Conservation (phyloP, 2,888 invertebrate species). For the Shargacucullia verbasci region DNA sequence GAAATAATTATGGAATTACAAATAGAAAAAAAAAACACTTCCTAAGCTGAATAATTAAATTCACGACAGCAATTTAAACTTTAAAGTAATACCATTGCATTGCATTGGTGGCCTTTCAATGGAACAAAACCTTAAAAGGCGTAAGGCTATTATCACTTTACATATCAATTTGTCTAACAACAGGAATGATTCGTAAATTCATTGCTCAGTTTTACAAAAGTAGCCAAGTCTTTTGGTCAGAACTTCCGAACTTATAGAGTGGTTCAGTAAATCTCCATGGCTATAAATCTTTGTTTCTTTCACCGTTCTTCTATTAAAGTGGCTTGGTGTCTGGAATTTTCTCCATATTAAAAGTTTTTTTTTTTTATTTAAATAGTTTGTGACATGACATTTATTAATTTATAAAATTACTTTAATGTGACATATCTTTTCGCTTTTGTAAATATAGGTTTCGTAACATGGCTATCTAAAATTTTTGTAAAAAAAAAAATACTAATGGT, state of each 20-base stretch:
- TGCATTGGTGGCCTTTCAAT: constrained; percentile 6
- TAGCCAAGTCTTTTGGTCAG: constrained; percentile 5
- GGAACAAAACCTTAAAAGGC: constrained; percentile 4
- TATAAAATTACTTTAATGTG: constrained; percentile 42
- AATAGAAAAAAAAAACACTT: no score
- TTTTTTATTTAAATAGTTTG: constrained; percentile 43
- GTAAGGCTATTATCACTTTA: constrained; percentile 20
- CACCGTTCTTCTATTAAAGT: constrained; percentile 42
- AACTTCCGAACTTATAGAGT: neutral
- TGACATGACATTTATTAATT: constrained; percentile 47
- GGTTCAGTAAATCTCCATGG: constrained; percentile 17
- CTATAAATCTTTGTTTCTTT: constrained; percentile 21
- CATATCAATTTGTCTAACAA: constrained; percentile 36
- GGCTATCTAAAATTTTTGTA: constrained; percentile 1
- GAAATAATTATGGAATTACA: no score
- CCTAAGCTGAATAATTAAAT: no score
- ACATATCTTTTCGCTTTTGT: constrained; percentile 22
- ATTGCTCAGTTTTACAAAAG: no score
- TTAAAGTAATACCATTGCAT: neutral
- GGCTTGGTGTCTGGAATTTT: constrained; percentile 39
- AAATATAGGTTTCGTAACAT: constrained; percentile 12
- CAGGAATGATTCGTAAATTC: no score
- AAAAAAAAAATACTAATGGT: neutral
- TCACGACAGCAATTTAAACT: neutral
- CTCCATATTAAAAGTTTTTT: constrained; percentile 42